Conservation (phyloP, 2,113 vertebrate species). For the Crypturellus undulatus region DNA sequence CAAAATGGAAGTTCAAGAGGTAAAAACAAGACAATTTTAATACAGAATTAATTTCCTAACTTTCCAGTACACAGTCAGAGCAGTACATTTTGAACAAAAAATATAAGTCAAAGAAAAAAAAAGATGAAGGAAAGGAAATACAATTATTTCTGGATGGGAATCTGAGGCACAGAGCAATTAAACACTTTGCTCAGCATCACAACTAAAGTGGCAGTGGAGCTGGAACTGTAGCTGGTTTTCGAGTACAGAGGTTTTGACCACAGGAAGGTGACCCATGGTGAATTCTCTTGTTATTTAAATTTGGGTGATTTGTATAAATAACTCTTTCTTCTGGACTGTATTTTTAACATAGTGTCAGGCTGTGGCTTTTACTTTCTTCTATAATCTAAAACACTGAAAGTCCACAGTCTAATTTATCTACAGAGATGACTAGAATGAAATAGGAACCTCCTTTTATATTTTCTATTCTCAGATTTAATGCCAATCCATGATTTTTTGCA, state of each 20-base stretch:
- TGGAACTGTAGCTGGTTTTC: background rate
- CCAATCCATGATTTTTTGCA: background rate
- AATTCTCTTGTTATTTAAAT: background rate
- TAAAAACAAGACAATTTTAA: background rate
- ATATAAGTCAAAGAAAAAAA: background rate
- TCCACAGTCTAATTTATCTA: accelerated
- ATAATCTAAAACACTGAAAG: background rate
- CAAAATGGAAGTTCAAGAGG: conserved; percentile 21
- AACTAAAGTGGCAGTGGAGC: background rate
- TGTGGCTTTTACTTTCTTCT: background rate
- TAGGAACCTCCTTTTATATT: background rate
- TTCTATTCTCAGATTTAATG: background rate
- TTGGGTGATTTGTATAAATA: background rate
- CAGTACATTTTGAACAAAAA: background rate
- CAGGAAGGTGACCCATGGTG: background rate
- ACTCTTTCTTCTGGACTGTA: background rate
- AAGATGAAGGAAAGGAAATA: background rate
- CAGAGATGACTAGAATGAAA: background rate
- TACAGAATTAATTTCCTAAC: background rate
- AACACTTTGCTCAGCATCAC: background rate
- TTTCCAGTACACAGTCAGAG: background rate
- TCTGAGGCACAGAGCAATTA: background rate
- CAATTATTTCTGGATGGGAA: conserved; percentile 6
- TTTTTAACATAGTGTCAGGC: background rate
- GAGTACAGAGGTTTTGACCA: background rate